These are phyloP conservation scores for Silurus meridionalis DNA, from an alignment of 2,113 vertebrate species.

Conservation along the genomic window DNA sequence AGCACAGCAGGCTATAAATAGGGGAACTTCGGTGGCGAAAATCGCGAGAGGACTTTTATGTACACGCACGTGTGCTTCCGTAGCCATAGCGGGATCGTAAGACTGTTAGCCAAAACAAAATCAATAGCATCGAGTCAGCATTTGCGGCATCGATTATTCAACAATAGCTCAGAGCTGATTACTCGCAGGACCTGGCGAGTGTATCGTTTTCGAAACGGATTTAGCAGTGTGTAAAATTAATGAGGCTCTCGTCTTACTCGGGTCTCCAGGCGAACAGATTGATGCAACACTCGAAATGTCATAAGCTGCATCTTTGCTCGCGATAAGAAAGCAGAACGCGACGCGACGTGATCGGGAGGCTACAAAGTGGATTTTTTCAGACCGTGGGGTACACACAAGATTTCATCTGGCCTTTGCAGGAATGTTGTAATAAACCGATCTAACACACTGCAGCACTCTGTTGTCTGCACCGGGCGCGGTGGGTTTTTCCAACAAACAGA, in stretches of 20 bases:
- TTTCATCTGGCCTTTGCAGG: constrained; percentile 33
- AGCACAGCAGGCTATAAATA: constrained; percentile 13
- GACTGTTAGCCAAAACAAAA: constrained; percentile 38
- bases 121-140: constrained; percentile 49
- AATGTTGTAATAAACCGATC: constrained; percentile 34
- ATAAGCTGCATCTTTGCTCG: constrained; percentile 33
- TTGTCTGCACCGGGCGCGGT: constrained; percentile 4
- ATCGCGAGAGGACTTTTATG: background rate
- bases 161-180: constrained; percentile 33
- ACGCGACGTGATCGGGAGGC: background rate
- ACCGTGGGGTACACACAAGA: background rate
- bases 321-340: background rate
- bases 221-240: constrained; percentile 45
- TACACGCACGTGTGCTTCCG: background rate
- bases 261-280: constrained; percentile 35
- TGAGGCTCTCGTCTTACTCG: constrained; percentile 42
- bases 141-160: constrained; percentile 36
- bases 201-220: constrained; percentile 46
- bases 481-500: constrained; percentile 44
- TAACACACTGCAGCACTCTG: background rate
- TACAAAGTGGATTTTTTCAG: constrained; percentile 24
- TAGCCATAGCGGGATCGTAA: background rate
- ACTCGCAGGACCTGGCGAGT: constrained; percentile 22
- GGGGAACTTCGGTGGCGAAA: background rate
- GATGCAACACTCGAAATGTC: constrained; percentile 42